Evolutionary conservation across 2,888 invertebrate genomes (phyloP), one percentile per base, ranked within the genome.

Genomic region (Protonemura montana): DNA sequence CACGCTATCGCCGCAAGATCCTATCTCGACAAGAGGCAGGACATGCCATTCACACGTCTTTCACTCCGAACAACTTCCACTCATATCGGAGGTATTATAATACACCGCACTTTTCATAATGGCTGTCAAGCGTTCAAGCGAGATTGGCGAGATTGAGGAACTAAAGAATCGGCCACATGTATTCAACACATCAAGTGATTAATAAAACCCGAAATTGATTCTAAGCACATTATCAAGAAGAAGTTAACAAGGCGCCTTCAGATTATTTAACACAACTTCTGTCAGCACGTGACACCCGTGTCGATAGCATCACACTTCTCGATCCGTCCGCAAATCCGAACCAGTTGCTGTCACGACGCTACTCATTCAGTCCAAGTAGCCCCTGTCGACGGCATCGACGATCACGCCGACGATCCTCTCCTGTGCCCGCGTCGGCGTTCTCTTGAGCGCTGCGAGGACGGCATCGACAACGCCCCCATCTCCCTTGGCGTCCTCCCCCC

Each of bases 301-400:
- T 5, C 5, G 41, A 41, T 41, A 5, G 6, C 5, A 41, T 41
- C 41, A 13, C 41, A 41, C 41, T 5, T 13, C 59, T 2, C 1
- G 21, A 59, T 21, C 59, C 21, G 59, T 59, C 21, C 59, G 13
- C 59, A 13, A 2, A 3, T 59, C 59, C 7, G 16, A 2, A 10
- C 1, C 59, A 59, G 3, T 16, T 16, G 7, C 59, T 2, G 59
- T 59, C 59, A 59, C 59, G 59, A 81, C 81, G 28, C 80, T 26
- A n/a, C 41, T 21, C 7, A 10, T 25, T 84, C 84, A 76, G 25
- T 85, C 85, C 0, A 86, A 76, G 82, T 86, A 86, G 21, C 86
- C 86, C 6, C 76, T 82, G 76, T 86, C 86, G 82, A 86, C 82
- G 27, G 86, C 86, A 7, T 86, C 86, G 27, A 42, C 41, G 82